These are phyloP conservation scores for Balearica regulorum DNA, from an alignment of 2,797 vertebrate genomes.

Conservation along the genomic window DNA sequence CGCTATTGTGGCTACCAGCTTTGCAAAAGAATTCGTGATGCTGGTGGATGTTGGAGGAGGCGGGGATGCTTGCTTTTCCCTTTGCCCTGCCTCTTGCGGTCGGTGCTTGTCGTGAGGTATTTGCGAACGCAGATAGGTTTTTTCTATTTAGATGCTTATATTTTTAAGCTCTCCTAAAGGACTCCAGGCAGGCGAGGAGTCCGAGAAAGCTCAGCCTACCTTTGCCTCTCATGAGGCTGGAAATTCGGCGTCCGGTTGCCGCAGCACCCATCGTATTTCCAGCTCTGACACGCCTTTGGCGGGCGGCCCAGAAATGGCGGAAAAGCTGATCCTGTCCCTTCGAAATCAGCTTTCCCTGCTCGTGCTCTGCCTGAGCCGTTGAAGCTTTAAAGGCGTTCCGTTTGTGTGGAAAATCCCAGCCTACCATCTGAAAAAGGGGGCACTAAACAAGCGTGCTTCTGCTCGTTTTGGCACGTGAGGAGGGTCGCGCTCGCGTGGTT, in stretches of 20 bases:
- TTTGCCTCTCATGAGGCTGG: background rate
- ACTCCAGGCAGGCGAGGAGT: background rate
- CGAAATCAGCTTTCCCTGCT: background rate
- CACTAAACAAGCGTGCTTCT: background rate
- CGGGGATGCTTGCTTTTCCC: background rate
- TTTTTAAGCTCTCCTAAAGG: background rate
- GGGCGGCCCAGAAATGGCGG: background rate
- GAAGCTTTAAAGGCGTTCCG: fast-evolving
- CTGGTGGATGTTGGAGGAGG: background rate
- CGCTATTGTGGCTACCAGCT: background rate
- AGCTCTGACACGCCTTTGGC: background rate
- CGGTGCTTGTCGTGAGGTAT: fast-evolving
- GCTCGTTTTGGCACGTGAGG: background rate
- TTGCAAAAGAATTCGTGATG: background rate
- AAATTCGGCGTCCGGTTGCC: background rate
- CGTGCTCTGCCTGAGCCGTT: background rate
- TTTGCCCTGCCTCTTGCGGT: background rate
- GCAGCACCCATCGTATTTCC: fast-evolving
- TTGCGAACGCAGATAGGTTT: background rate
- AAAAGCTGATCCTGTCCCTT: background rate
- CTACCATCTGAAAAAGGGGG: background rate
- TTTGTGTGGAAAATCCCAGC: background rate
- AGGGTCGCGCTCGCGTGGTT: background rate
- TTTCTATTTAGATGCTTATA: background rate
- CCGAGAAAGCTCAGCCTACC: fast-evolving